Base-by-base conservation (phyloP, 2,888 invertebrate species). In the Odontomyia ornata region DNA sequence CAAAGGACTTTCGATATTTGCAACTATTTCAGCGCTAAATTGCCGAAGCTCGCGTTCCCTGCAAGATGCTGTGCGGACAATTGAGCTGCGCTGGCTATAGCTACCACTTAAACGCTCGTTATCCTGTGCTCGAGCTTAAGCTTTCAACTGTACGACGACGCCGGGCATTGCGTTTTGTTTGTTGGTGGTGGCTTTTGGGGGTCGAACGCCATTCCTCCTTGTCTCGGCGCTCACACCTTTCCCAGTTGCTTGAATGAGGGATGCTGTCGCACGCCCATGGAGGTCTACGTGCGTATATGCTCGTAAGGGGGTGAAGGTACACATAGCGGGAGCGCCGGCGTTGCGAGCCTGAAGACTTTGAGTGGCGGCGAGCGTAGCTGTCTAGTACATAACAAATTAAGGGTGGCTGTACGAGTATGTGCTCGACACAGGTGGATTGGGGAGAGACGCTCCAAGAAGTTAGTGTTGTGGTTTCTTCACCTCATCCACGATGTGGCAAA, bases 141-240 rank as follows among this genome's bases (percentile, higher is more conserved):
- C 30, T 64, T 64, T 30, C 64, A 64, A 64, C 64, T 64, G 7
- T 64, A 64, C 30, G 64, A n/a, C 64, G 64, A 64, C 28, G 64
- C 30, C 64, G 64, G 64, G 64, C 30, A 18, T 30, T 30, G 30
- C 30, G 64, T 5, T 30, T 64, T 64, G n/a, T n/a, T n/a, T n/a
- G 64, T 30, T 64, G 30, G 64, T 30, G 30, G 28, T 15, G 64
- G 11, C 13, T 27, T 30, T 30, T 30, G 28, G n/a, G 28, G 64
- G 52, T 4, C 15, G 52, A 4, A 52, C n/a, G 52, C 52, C 4
- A 52, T 52, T 2, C n/a, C 52, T 52, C 52, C 52, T 52, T 13
- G 2, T 4, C 15, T 18, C 52, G 4, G 13, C 4, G 52, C 52
- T 4, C 52, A 18, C 15, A 52, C 15, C 52, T 9, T 52, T 3